Evolutionary conservation across 2,888 invertebrate species (phyloP).

Genomic region (Drosophila hamatofila): DNA sequence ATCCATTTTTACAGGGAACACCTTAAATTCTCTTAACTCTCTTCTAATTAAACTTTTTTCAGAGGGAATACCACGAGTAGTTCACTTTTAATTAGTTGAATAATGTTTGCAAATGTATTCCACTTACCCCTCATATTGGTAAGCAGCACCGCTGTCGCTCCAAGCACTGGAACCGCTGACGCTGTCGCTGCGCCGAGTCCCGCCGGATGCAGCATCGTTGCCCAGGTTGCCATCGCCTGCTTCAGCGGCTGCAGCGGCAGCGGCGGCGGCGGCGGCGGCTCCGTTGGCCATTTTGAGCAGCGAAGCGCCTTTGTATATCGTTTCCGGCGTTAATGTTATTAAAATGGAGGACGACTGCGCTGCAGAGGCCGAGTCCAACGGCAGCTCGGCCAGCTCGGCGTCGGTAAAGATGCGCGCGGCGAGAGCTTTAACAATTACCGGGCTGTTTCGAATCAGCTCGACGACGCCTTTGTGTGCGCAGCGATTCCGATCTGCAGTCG

Average conservation of each 20-base stretch:
- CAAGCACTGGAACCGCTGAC: constrained; percentile 41
- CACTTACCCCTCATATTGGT: constrained; percentile 83
- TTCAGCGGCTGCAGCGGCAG: constrained; percentile 27
- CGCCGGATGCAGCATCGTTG: constrained; percentile 29
- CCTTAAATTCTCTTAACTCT: too few species aligned
- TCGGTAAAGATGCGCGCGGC: constrained; percentile 84
- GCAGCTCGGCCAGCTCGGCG: constrained; percentile 58
- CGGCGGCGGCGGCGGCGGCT: constrained; percentile 26
- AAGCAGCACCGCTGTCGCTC: constrained; percentile 62
- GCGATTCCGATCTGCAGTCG: constrained; percentile 56
- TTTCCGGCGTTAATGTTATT: constrained; percentile 85
- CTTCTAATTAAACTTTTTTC: not conserved
- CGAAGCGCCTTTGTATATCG: constrained; percentile 85
- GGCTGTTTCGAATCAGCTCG: constrained; percentile 85
- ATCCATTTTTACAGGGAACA: not conserved
- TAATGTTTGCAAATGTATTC: constrained; percentile 4
- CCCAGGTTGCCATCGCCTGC: constrained; percentile 26
- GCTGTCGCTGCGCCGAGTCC: constrained; percentile 27
- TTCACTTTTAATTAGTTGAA: constrained; percentile 5
- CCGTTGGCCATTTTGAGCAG: constrained; percentile 82
- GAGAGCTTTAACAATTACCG: constrained; percentile 84
- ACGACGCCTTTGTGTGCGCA: constrained; percentile 84
- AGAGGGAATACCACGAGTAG: not conserved
- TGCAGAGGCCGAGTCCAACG: constrained; percentile 26
- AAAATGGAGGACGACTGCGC: constrained; percentile 75